These are phyloP conservation scores for Eidolon dupreanum DNA, from an alignment of 2,797 vertebrate genomes.

Conservation along the genomic window DNA sequence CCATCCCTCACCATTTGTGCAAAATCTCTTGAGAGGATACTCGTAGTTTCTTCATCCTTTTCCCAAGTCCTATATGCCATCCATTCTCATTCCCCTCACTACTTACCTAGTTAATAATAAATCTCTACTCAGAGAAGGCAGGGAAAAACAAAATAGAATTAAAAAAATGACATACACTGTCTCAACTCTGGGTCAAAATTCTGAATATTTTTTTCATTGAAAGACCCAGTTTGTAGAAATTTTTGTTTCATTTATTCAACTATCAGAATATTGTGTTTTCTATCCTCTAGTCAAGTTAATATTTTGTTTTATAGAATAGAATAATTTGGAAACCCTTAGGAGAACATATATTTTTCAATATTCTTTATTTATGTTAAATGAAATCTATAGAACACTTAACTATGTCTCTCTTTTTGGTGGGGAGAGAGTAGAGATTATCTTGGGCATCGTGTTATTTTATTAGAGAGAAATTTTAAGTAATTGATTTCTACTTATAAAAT, in stretches of 20 bases:
- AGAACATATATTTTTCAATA: not conserved
- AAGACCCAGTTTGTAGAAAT: not conserved
- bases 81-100: not conserved
- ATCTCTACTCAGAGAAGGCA: not conserved
- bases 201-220: not conserved
- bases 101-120: not conserved
- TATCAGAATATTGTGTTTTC: not conserved
- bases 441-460: not conserved
- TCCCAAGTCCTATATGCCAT: not conserved
- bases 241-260: not conserved
- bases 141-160: not conserved
- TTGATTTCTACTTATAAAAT: not conserved
- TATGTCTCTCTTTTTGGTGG: not conserved
- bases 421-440: accelerated
- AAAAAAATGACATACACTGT: not conserved
- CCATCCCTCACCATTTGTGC: not conserved
- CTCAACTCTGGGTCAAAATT: not conserved
- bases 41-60: not conserved
- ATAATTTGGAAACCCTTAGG: not conserved
- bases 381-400: not conserved
- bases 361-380: not conserved
- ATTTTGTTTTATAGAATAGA: not conserved
- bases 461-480: not conserved
- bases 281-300: not conserved
- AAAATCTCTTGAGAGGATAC: not conserved